Evolutionary conservation across 2,797 vertebrate genomes (phyloP).

Genomic region (Luscinia megarhynchos): DNA sequence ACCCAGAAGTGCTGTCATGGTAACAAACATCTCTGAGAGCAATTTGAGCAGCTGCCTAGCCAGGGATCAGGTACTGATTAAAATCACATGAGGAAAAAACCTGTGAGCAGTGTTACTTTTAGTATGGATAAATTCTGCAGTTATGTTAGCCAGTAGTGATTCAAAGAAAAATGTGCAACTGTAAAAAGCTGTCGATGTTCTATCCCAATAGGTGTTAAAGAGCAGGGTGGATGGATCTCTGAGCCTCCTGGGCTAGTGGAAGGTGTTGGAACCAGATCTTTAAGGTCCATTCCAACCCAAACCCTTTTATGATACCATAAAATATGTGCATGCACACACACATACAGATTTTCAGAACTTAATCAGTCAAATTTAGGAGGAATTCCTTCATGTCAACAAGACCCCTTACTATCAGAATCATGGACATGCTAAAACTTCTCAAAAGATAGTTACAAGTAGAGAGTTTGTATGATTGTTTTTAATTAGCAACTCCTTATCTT

Average conservation of each 20-base stretch:
- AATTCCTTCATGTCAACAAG: neutral
- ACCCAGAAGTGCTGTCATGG: neutral
- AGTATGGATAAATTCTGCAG: neutral
- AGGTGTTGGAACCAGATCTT: neutral
- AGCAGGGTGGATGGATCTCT: neutral
- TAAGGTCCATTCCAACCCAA: neutral
- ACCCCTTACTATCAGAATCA: neutral
- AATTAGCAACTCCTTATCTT: neutral
- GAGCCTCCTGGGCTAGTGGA: neutral
- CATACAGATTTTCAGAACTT: neutral
- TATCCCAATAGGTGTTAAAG: neutral
- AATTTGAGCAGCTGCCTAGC: neutral
- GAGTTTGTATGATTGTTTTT: neutral
- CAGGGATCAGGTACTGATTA: neutral
- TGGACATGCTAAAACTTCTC: neutral
- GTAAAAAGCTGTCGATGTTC: neutral
- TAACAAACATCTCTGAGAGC: neutral
- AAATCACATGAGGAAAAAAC: neutral
- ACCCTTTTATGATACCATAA: neutral
- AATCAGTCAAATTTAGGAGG: neutral
- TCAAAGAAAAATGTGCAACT: neutral
- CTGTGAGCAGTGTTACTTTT: neutral
- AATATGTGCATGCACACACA: neutral
- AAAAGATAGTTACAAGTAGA: neutral
- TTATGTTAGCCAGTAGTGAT: neutral